Evolutionary conservation across 2,888 invertebrate species (phyloP).

Genomic region (Gasteruption jaculator): DNA sequence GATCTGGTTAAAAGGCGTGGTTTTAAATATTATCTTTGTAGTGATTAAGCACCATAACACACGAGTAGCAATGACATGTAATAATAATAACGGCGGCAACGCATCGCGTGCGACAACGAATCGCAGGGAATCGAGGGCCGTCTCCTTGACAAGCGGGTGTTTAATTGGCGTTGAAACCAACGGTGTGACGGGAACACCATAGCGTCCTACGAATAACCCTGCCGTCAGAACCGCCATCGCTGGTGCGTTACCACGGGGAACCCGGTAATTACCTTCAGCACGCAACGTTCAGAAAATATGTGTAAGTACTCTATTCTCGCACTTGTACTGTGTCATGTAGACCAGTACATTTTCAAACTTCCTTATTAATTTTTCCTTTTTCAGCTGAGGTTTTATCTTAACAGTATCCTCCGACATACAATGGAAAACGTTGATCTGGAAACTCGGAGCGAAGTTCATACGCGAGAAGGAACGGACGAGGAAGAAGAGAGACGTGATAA

Average conservation of each 20-base stretch:
- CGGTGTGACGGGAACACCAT: slow-evolving; percentile 51
- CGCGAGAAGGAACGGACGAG: too few species aligned
- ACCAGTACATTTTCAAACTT: too few species aligned
- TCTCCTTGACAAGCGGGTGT: slow-evolving; percentile 52
- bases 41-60: too few species aligned
- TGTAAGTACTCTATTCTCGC: slow-evolving; percentile 23
- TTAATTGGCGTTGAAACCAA: slow-evolving; percentile 53
- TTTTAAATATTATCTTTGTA: too few species aligned
- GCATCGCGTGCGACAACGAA: slow-evolving; percentile 49
- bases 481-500: too few species aligned
- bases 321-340: too few species aligned
- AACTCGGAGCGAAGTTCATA: too few species aligned
- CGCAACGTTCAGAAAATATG: slow-evolving; percentile 45
- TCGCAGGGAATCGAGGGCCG: slow-evolving; percentile 40
- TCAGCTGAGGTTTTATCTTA: too few species aligned
- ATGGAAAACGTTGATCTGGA: too few species aligned
- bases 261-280: slow-evolving; percentile 47
- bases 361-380: too few species aligned
- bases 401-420: too few species aligned
- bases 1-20: too few species aligned
- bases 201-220: slow-evolving; percentile 46
- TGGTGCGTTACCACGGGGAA: slow-evolving; percentile 41
- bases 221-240: slow-evolving; percentile 43
- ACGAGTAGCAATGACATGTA: slow-evolving; percentile 43
- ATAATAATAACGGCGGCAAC: slow-evolving; percentile 38